A percentile compares a stretch with the other conserved stretches of the same genome.
phyloP scores from a whole-genome alignment of 2,888 invertebrate species.

The Corbicula japonica region DNA sequence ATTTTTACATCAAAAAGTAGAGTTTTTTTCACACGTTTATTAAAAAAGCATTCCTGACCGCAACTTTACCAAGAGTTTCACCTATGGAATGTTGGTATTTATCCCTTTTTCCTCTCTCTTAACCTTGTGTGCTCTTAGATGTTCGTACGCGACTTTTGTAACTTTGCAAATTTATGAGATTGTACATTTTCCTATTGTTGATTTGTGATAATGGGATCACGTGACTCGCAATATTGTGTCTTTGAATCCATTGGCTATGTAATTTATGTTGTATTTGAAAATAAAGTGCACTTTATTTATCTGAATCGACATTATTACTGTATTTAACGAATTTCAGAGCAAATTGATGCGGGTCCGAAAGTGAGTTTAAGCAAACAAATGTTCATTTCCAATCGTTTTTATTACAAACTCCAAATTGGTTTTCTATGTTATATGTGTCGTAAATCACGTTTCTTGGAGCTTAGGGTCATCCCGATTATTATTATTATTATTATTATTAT shows the following conservation, averaged over 20 bases:
- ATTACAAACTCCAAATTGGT: no score
- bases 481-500: no score
- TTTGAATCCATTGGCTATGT: conserved; percentile 37
- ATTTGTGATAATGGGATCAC: conserved; percentile 38
- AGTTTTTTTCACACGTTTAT: no score
- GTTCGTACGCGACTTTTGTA: conserved; percentile 3
- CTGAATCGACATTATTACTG: background rate
- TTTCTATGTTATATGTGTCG: no score
- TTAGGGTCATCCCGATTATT: no score
- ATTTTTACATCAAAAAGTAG: background rate
- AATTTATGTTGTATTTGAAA: conserved; percentile 34
- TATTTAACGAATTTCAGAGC: conserved; percentile 10
- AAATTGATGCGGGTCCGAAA: no score
- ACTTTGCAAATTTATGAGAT: background rate
- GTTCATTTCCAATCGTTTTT: no score
- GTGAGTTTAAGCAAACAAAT: no score
- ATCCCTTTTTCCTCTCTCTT: background rate
- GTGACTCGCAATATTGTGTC: conserved; percentile 26
- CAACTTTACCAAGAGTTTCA: conserved; percentile 17
- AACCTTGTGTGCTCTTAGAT: conserved; percentile 18
- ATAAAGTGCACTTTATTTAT: conserved; percentile 62
- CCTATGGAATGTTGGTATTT: conserved; percentile 27
- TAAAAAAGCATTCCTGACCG: conserved; percentile 37
- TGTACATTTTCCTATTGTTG: conserved; percentile 15
- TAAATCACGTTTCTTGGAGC: no score